Percentiles rank a stretch among this genome's conserved stretches.
phyloP scores from a whole-genome alignment of 1,140 invertebrate genomes.

The Zaprionus nigranus region DNA sequence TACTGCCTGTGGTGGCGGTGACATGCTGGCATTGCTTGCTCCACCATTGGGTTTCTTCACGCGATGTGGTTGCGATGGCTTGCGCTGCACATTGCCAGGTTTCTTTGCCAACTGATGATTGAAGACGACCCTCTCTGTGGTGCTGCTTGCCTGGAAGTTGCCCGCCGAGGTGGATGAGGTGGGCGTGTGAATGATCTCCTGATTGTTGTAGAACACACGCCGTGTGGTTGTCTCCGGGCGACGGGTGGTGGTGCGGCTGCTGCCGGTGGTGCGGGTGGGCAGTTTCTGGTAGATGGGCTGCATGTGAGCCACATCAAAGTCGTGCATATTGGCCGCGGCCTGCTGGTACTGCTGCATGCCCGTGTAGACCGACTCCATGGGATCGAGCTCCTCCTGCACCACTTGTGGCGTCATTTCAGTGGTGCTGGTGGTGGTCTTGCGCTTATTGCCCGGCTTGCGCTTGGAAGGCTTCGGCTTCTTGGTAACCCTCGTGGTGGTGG shows the following conservation, averaged over 20 bases:
- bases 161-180: slow-evolving; percentile 31
- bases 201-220: slow-evolving; percentile 75
- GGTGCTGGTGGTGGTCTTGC: slow-evolving; percentile 60
- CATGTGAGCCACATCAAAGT: slow-evolving; percentile 74
- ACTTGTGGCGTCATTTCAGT: slow-evolving; percentile 74
- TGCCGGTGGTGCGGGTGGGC: slow-evolving; percentile 47
- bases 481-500: slow-evolving; percentile 48
- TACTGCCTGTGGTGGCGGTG: slow-evolving; percentile 11
- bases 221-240: slow-evolving; percentile 67
- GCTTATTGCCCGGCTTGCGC: slow-evolving; percentile 65
- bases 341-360: slow-evolving; percentile 81
- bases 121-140: slow-evolving; percentile 42
- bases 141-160: slow-evolving; percentile 1
- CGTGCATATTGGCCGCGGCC: slow-evolving; percentile 63
- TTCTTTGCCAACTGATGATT: slow-evolving; percentile 66
- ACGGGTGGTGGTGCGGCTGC: slow-evolving; percentile 28
- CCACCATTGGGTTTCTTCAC: slow-evolving; percentile 64
- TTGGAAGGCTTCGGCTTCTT: slow-evolving; percentile 74
- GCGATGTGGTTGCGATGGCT: slow-evolving; percentile 64
- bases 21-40: slow-evolving; percentile 9
- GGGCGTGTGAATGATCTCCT: slow-evolving; percentile 72
- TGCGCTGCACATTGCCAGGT: slow-evolving; percentile 52
- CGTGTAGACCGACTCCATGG: slow-evolving; percentile 78
- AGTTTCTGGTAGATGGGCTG: slow-evolving; percentile 77
- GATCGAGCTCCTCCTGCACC: slow-evolving; percentile 77